Percentiles rank a stretch among this genome's conserved stretches.
Evolutionary conservation across 92 coral and sea anemone species (phyloP).

Genomic region (Porites rus): DNA sequence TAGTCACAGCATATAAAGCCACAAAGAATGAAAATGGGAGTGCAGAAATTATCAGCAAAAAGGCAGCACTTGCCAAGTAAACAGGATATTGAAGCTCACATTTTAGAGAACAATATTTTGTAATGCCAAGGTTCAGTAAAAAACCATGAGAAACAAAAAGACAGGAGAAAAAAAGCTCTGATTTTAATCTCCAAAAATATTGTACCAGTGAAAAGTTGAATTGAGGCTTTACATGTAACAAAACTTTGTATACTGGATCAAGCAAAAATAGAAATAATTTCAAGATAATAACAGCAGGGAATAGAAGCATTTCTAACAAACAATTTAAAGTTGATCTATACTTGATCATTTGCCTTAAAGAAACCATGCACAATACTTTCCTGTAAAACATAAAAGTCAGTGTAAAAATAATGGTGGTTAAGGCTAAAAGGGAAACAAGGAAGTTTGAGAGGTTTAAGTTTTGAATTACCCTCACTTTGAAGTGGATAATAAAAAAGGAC

Average conservation of each 20-base stretch:
- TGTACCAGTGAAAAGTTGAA: no score
- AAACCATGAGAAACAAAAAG: no score
- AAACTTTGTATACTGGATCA: no score
- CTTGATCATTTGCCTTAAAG: no score
- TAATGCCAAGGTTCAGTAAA: constrained; percentile 13
- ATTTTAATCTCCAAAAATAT: no score
- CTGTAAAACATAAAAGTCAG: constrained; percentile 2
- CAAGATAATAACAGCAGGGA: no score
- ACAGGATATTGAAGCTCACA: constrained; percentile 17
- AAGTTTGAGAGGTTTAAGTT: constrained; percentile 19
- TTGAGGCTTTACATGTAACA: no score
- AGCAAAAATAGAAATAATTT: no score
- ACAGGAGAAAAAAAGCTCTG: no score
- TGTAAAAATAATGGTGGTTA: background rate
- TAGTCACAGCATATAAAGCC: constrained; percentile 10
- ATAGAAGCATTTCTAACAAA: no score
- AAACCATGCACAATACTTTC: background rate
- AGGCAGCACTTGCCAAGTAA: constrained; percentile 23
- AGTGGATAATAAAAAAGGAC: background rate
- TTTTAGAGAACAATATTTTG: background rate
- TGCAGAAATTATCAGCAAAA: constrained; percentile 7
- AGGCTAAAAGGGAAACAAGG: background rate
- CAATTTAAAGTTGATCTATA: no score
- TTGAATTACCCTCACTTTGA: constrained; percentile 5
- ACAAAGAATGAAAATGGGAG: constrained; percentile 29